Evolutionary conservation across 2,888 invertebrate genomes (phyloP), one percentile per base, ranked within the genome.

Genomic region (Morpho helenor): DNA sequence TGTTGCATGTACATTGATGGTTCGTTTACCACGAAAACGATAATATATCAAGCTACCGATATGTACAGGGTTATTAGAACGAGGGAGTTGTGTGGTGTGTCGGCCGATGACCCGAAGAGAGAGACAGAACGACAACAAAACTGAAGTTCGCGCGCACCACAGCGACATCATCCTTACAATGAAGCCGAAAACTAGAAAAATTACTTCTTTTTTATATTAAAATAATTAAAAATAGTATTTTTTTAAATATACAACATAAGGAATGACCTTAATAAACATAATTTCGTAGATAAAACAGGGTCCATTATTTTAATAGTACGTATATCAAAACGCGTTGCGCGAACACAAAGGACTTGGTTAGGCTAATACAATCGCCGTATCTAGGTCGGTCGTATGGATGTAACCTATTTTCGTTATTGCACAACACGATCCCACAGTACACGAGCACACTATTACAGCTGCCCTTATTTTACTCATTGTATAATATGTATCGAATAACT

Each of bases 41-140:
- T 79, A 80, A 79, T 74, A 72, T 71, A 70, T 69, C 68, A 57
- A 73, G 70, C 72, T 69, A 76, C 70, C 75, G 77, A 76, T 80
- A 82, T 77, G 74, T 71, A 77, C 75, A 77, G 87, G 83, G 84
- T 85, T 87, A 86, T 84, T 85, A 83, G 83, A 83, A 82, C 80
- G 81, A 80, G 84, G 84, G 85, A 86, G 80, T 74, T 72, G 80
- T 76, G 79, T 75, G 75, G 72, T 76, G 75, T 71, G 75, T 64
- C 76, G 87, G 87, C 77, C 89, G 81, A 85, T 88, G 90, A 89
- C 88, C 90, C 69, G 75, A 67, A 84, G 89, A 79, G 74, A 72
- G 88, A 85, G 90, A 89, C 77, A 68, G 89, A 87, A 71, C 77
- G 83, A 90, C 88, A 90, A 90, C 88, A 90, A 87, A 77, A 68